Evolutionary conservation across 1,140 invertebrate species (phyloP).

Genomic region (Pseudoatta argentina): DNA sequence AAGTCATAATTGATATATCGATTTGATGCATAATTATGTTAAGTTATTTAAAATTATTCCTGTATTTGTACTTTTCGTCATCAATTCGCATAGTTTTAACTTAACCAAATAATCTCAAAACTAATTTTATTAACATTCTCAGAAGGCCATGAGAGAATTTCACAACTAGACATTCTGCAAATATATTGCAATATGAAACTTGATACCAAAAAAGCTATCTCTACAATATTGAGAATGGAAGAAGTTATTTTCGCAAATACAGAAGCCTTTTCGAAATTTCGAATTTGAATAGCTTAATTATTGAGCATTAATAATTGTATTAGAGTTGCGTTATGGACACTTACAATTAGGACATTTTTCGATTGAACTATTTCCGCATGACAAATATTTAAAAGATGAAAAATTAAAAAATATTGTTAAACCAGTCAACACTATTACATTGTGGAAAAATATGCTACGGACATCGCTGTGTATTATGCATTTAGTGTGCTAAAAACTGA

Average conservation of each 20-base stretch:
- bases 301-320: slow-evolving; percentile 44
- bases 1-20: neutral
- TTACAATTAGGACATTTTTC: neutral
- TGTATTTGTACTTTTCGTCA: slow-evolving; percentile 28
- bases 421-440: slow-evolving; percentile 20
- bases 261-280: slow-evolving; percentile 37
- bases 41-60: slow-evolving; percentile 13
- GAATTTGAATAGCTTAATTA: slow-evolving; percentile 50
- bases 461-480: slow-evolving; percentile 32
- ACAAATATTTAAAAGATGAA: slow-evolving; percentile 9
- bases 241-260: slow-evolving; percentile 49
- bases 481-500: slow-evolving; percentile 59
- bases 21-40: neutral
- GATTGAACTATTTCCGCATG: slow-evolving; percentile 29
- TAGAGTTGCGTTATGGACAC: neutral
- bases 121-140: slow-evolving; percentile 54
- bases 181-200: slow-evolving; percentile 59
- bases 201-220: slow-evolving; percentile 43
- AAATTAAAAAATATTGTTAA: slow-evolving; percentile 30
- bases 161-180: slow-evolving; percentile 49
- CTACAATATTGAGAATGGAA: slow-evolving; percentile 20
- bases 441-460: slow-evolving; percentile 10
- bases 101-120: slow-evolving; percentile 11
- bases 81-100: slow-evolving; percentile 16
- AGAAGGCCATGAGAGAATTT: slow-evolving; percentile 45